Conservation (phyloP, 2,113 vertebrate species). For the Calyptomena viridis region DNA sequence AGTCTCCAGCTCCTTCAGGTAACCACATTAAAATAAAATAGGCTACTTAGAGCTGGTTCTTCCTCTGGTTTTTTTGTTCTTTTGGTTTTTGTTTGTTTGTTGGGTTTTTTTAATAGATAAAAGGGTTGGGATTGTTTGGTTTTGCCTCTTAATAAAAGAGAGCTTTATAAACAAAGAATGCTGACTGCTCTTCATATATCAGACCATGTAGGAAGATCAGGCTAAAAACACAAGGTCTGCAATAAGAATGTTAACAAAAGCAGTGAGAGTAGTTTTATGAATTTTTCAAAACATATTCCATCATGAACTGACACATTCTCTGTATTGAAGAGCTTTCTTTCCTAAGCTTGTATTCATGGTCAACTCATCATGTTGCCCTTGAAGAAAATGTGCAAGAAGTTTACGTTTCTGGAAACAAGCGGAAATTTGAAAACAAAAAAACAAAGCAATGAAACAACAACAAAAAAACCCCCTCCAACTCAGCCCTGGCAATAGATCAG, state of each 20-base stretch:
- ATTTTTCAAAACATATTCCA: neutral
- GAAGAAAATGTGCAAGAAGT: neutral
- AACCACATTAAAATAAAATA: neutral
- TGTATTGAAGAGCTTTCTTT: neutral
- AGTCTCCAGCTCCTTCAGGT: neutral
- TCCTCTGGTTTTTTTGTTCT: neutral
- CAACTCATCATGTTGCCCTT: neutral
- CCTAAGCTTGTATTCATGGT: neutral
- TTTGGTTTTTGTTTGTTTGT: too few relatives aligned
- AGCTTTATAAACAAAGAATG: neutral
- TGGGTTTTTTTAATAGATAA: neutral
- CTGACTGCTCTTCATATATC: neutral
- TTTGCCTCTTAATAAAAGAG: neutral
- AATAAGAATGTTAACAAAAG: neutral
- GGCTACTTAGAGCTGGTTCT: neutral
- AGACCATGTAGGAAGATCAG: neutral
- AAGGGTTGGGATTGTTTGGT: neutral
- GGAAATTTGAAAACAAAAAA: neutral
- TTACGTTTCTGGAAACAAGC: neutral
- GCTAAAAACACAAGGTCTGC: neutral
- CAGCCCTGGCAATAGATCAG: neutral
- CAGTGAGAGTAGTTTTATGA: neutral
- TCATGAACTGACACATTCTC: neutral
- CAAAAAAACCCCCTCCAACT: neutral
- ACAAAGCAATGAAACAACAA: neutral